Base-by-base conservation (phyloP, 2,113 vertebrate genomes). In the Talpa occidentalis region DNA sequence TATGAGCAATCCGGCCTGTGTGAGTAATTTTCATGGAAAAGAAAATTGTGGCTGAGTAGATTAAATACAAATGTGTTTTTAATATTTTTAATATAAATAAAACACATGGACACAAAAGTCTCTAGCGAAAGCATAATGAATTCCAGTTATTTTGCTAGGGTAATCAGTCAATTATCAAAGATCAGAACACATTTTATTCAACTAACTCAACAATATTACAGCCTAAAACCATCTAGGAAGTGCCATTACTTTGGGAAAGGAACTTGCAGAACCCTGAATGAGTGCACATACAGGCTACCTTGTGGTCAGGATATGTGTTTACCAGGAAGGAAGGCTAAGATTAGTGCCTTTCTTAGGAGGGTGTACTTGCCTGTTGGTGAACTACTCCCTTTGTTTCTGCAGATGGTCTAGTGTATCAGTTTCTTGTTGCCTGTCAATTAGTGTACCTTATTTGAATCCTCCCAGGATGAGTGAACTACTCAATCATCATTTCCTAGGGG, bases 11-110 rank as follows among this genome's bases (percentile, higher is more conserved):
- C 70, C 64, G 79, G 56, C 59, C 91, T 87, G 44, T 78, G 47
- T 42, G 62, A 93, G 47, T 88, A 90, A 70, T 94, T 83, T 94
- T 90, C 37, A 92, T 30, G 37, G 80, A 35, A 73, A 79, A 80
- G 62, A 84, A 89, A 84, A 76, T 44, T 83, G 56, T 95, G 67
- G 70, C 76, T 54, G 59, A 70, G 84, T 90, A 88, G 62, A 73
- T 91, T 88, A 93, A 90, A 93, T 54, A 79, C 26, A 90, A 90
- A 86, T 96, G 62, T 86, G 64, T 84, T 95, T 94, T 91, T 79
- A 91, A 85, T 93, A 54, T 44, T 89, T 89, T 86, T 64, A 90
- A 91, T 88, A 67, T 86, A 94, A 93, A 90, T 35, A 83, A 78
- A 14, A 90, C 24, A 85, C 52, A 82, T 8, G n/a, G 40, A n/a